A percentile compares a stretch with the other conserved stretches of the same genome.
phyloP scores from a whole-genome alignment of 2,888 invertebrate genomes.

The Pollenia griseotomentosa region DNA sequence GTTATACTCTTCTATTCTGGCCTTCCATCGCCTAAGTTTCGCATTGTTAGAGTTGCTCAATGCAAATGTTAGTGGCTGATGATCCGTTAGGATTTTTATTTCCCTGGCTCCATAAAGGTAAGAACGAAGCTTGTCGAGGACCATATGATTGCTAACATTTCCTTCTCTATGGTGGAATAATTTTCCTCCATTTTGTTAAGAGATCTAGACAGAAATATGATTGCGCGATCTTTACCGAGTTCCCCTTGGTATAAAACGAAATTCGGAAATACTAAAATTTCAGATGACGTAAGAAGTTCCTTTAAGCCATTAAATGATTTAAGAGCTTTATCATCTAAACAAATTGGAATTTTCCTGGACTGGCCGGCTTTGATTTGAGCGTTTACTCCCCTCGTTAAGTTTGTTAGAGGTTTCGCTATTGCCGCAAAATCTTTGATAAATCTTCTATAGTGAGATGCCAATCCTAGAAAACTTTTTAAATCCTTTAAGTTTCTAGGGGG shows the following conservation, averaged over 20 bases:
- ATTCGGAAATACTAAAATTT: slow-evolving; percentile 68
- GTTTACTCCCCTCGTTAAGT: too few relatives aligned
- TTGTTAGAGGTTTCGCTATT: too few relatives aligned
- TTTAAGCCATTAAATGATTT: slow-evolving; percentile 71
- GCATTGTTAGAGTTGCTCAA: slow-evolving; percentile 13
- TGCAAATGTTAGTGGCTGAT: slow-evolving; percentile 52
- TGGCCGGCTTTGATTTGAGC: too few relatives aligned
- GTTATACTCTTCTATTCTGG: too few relatives aligned
- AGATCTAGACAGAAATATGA: slow-evolving; percentile 40
- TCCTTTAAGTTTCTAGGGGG: too few relatives aligned
- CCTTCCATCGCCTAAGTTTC: too few relatives aligned
- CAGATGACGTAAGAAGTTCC: slow-evolving; percentile 62
- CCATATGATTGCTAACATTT: slow-evolving; percentile 52
- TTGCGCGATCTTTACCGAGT: slow-evolving; percentile 51
- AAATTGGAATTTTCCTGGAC: too few relatives aligned
- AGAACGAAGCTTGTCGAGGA: slow-evolving; percentile 47
- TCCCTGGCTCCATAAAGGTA: slow-evolving; percentile 59
- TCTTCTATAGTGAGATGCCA: too few relatives aligned
- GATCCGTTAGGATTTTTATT: slow-evolving; percentile 54
- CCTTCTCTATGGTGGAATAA: slow-evolving; percentile 57
- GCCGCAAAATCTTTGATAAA: too few relatives aligned
- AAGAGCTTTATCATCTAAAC: too few relatives aligned
- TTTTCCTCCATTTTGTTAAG: slow-evolving; percentile 50
- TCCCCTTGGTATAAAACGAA: slow-evolving; percentile 67
- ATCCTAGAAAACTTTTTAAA: too few relatives aligned